Percentiles rank a stretch among this genome's conserved stretches.
Evolutionary conservation across 1,140 invertebrate species (phyloP).

Genomic region (Venturia canescens): DNA sequence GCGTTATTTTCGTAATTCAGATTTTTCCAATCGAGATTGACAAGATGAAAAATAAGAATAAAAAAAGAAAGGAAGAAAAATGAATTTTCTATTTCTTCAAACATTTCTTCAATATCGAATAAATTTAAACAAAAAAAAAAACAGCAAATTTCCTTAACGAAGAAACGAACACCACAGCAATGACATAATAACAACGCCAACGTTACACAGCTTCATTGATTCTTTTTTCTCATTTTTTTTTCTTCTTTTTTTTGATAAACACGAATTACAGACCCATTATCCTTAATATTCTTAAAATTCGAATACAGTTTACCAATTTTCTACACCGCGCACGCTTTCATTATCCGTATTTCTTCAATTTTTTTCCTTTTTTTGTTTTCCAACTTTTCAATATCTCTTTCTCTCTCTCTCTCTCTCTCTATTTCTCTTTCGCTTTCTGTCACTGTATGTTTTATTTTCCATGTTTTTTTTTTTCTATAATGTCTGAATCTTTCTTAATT

Average conservation of each 20-base stretch:
- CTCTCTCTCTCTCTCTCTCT: not conserved
- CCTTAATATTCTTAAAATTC: slow-evolving; percentile 52
- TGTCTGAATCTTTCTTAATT: slow-evolving; percentile 51
- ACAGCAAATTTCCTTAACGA: not conserved
- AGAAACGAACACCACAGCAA: not conserved
- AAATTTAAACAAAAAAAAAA: not conserved
- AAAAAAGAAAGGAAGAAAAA: too few species aligned
- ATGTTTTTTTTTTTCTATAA: slow-evolving; percentile 5
- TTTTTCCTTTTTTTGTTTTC: not conserved
- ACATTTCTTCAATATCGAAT: too few species aligned
- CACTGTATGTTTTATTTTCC: not conserved
- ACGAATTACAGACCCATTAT: slow-evolving; percentile 60
- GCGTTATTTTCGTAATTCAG: not conserved
- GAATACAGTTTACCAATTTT: slow-evolving; percentile 55
- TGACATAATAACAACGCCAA: slow-evolving; percentile 58
- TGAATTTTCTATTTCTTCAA: too few species aligned
- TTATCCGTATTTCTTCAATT: slow-evolving; percentile 27
- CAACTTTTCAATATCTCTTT: too few species aligned
- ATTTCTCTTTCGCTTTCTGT: not conserved
- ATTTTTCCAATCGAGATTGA: not conserved
- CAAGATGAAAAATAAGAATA: too few species aligned
- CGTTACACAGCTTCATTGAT: slow-evolving; percentile 59
- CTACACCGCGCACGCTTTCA: slow-evolving; percentile 35
- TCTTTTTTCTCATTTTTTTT: slow-evolving; percentile 26
- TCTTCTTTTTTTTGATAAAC: slow-evolving; percentile 56